phyloP scores from a whole-genome alignment of 2,113 vertebrate genomes.

The Accipiter virgatus region DNA sequence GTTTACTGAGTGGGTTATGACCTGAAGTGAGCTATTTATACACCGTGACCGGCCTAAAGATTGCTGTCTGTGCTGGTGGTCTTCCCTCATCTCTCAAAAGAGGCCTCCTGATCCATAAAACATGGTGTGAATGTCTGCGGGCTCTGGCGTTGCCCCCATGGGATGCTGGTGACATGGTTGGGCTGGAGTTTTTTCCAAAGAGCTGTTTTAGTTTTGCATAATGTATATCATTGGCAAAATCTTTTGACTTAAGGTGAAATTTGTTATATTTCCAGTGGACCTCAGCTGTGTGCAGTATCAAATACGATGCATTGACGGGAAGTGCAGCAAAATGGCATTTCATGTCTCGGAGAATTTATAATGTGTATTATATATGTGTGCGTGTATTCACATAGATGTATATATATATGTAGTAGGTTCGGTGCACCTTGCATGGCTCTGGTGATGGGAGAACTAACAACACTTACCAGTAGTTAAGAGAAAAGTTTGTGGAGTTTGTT shows the following conservation, averaged over 20 bases:
- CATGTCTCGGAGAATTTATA: neutral
- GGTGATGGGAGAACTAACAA: neutral
- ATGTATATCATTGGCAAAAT: neutral
- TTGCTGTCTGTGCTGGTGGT: neutral
- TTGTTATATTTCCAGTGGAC: neutral
- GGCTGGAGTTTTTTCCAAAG: neutral
- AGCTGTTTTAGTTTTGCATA: neutral
- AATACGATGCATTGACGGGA: rapidly evolving
- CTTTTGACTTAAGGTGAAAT: neutral
- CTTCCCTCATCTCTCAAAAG: neutral
- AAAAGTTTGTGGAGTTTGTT: neutral
- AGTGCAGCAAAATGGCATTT: neutral
- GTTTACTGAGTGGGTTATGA: constrained; percentile 22
- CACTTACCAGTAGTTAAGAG: neutral
- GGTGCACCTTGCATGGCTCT: neutral
- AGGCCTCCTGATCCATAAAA: neutral
- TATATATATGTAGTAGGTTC: neutral
- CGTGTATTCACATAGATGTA: neutral
- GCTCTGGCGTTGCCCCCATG: rapidly evolving
- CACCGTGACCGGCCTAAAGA: neutral
- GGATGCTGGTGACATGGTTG: neutral
- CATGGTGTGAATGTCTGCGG: neutral
- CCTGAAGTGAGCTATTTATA: constrained; percentile 12
- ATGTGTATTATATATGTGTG: rapidly evolving
- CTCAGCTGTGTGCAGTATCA: neutral